Evolutionary conservation across 2,113 vertebrate species (phyloP), one percentile per base, ranked within the genome.

Genomic region (Geothlypis trichas): DNA sequence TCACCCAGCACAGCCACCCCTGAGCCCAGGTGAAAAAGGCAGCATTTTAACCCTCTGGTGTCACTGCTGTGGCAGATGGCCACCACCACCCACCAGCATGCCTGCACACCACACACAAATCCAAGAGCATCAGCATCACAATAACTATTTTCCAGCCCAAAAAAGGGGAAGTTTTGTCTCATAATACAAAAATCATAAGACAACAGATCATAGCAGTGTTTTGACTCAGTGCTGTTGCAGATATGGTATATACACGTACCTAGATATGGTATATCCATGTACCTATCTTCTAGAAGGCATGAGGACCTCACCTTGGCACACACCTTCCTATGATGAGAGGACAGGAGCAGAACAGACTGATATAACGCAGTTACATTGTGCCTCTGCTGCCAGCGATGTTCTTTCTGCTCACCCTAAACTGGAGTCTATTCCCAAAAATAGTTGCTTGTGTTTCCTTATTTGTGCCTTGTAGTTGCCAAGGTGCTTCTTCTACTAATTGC

Each of bases 1-100:
- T 63, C 57, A 63, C 33, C 69, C 66, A 33, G 59, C 59, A 65
- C 68, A 15, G 80, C 76, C 35, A 2, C 12, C 59, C 55, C 30
- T 37, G 55, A 91, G 55, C 59, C 0, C 0, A 18, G 54, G 59
- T 46, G n/a, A 8, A 13, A 76, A 20, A 59, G 33, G 44, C 62
- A 49, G 62, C 0, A 0, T 19, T 89, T 78, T 83, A 87, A 76
- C 87, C 67, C 63, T 39, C 15, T 0, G 0, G 31, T 61, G 54
- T 26, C 74, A 16, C 41, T 31, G 49, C 58, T 68, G 55, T 8
- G 35, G 61, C 24, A 31, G 41, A 26, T 52, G 22, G 47, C 44
- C 58, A 46, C 35, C 30, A 3, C 22, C 11, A 5, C 7, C 30
- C 17, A 3, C 18, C n/a, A 30, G 27, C 47, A 21, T 0, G 2